phyloP scores from a whole-genome alignment of 2,113 vertebrate genomes.

The Nothobranchius furzeri region DNA sequence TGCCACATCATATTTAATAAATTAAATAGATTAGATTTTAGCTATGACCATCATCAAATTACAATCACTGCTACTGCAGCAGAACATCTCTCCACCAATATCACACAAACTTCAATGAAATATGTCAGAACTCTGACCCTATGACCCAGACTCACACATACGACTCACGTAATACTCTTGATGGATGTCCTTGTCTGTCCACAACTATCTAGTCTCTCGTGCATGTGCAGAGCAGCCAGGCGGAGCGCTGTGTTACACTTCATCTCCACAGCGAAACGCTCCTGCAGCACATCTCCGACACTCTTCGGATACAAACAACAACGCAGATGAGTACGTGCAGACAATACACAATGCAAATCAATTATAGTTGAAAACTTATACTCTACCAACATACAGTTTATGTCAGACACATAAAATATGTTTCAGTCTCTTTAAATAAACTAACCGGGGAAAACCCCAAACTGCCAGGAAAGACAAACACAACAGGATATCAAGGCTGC shows the following conservation, averaged over 20 bases:
- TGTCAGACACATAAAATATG: background rate
- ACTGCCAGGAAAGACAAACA: slow-evolving; percentile 36
- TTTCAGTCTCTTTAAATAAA: slow-evolving; percentile 24
- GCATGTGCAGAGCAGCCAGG: slow-evolving; percentile 94
- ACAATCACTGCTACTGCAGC: slow-evolving; percentile 17
- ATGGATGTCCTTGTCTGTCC: slow-evolving; percentile 91
- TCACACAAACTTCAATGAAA: background rate
- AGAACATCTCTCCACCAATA: background rate
- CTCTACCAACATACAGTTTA: background rate
- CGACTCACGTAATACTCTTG: slow-evolving; percentile 94
- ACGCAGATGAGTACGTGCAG: slow-evolving; percentile 11
- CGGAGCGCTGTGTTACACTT: slow-evolving; percentile 92
- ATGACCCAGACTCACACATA: slow-evolving; percentile 13
- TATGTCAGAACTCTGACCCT: slow-evolving; percentile 3
- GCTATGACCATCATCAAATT: slow-evolving; percentile 18
- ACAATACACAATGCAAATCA: background rate
- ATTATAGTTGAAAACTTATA: background rate
- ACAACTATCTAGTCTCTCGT: slow-evolving; percentile 90
- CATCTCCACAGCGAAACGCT: slow-evolving; percentile 96
- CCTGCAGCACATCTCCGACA: slow-evolving; percentile 94
- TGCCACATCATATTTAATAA: too few species aligned
- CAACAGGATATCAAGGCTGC: slow-evolving; percentile 11
- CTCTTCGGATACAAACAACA: slow-evolving; percentile 79
- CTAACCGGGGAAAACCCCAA: slow-evolving; percentile 12
- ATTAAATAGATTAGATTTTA: slow-evolving; percentile 38